phyloP scores from a whole-genome alignment of 2,113 vertebrate genomes.

The Bostrychus sinensis region DNA sequence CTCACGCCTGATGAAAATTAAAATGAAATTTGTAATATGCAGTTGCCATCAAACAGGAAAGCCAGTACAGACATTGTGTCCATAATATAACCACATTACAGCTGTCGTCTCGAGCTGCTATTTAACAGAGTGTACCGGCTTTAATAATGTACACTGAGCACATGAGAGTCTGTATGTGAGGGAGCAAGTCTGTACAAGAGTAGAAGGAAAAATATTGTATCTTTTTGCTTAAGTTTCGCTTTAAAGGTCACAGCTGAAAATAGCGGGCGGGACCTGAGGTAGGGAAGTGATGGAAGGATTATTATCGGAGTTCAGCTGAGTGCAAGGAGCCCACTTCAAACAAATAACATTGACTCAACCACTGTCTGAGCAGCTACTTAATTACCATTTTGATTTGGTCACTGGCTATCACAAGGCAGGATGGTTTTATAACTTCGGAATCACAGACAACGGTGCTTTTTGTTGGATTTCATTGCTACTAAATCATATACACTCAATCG shows the following conservation, averaged over 20 bases:
- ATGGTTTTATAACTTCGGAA: background rate
- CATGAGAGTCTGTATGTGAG: background rate
- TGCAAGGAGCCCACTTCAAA: conserved; percentile 34
- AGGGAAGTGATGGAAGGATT: conserved; percentile 52
- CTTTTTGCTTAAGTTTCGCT: conserved; percentile 54
- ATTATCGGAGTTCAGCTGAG: conserved; percentile 60
- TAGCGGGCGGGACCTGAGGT: conserved; percentile 51
- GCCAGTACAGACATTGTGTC: background rate
- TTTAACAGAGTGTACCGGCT: background rate
- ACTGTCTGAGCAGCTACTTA: background rate
- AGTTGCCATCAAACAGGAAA: background rate
- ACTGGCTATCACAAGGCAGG: background rate
- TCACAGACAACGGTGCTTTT: background rate
- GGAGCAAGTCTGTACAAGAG: background rate
- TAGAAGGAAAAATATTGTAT: conserved; percentile 54
- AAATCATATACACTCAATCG: too few relatives aligned
- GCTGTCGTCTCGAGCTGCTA: background rate
- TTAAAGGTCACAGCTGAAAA: conserved; percentile 70
- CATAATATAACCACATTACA: background rate
- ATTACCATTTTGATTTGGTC: background rate
- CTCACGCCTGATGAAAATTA: conserved; percentile 31
- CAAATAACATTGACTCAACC: conserved; percentile 13
- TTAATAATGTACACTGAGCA: background rate
- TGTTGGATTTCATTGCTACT: background rate
- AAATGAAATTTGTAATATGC: conserved; percentile 10